Conservation (phyloP, 2,113 vertebrate genomes). For the human region DNA sequence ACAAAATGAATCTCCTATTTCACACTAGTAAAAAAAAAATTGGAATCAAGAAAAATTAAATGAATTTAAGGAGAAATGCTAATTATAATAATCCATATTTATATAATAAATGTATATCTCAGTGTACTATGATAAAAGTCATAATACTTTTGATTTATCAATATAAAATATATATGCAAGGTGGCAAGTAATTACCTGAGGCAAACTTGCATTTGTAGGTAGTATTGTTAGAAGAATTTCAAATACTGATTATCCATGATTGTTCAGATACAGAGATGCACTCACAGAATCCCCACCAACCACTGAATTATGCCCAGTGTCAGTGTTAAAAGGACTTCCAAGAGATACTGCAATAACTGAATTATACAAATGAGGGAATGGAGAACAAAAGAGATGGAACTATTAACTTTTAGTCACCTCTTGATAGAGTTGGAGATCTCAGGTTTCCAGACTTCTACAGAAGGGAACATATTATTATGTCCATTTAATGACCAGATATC, state of each 20-base stretch:
- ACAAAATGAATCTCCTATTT: background rate
- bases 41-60: slow-evolving; percentile 1
- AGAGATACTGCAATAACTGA: background rate
- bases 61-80: background rate
- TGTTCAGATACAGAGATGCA: background rate
- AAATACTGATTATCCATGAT: background rate
- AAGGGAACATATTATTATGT: background rate
- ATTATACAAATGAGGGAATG: background rate
- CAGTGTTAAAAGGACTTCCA: background rate
- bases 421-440: background rate
- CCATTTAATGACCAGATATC: background rate
- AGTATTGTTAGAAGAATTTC: background rate
- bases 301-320: background rate
- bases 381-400: background rate
- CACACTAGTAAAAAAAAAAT: background rate
- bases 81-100: slow-evolving; percentile 8
- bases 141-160: slow-evolving; percentile 15
- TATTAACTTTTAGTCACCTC: background rate
- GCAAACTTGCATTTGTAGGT: background rate
- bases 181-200: background rate
- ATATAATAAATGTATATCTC: background rate
- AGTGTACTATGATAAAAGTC: slow-evolving; percentile 6
- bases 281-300: background rate
- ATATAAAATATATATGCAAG: background rate
- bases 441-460: background rate